Percentiles rank a stretch among this genome's conserved stretches.
Evolutionary conservation across 2,797 vertebrate genomes (phyloP).

Genomic region (Synaphobranchus kaupii): DNA sequence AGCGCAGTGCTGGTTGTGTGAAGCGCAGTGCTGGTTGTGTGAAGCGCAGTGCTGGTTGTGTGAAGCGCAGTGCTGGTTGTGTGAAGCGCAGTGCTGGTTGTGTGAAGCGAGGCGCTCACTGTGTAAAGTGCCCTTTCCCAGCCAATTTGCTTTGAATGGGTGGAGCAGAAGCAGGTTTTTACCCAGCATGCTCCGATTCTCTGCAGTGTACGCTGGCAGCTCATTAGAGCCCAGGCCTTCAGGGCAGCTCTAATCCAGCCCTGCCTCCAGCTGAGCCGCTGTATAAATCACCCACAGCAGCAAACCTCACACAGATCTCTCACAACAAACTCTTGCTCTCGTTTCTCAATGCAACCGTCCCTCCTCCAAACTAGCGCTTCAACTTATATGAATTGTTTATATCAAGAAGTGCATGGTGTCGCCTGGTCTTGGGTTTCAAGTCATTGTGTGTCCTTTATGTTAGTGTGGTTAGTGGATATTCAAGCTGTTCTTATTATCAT

Average conservation of each 20-base stretch:
- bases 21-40: no score
- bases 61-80: no score
- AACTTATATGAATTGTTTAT: neutral
- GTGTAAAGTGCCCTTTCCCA: neutral
- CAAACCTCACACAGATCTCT: neutral
- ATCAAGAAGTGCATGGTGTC: neutral
- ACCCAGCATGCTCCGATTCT: neutral
- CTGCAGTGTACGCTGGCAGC: constrained; percentile 63
- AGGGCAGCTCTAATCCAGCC: constrained; percentile 66
- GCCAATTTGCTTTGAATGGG: neutral
- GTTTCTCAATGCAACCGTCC: neutral
- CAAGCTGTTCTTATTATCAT: neutral
- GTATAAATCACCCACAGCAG: constrained; percentile 14
- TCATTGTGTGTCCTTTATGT: neutral
- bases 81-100: no score
- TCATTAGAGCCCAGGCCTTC: constrained; percentile 66
- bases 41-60: no score
- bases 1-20: no score
- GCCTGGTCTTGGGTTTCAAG: neutral
- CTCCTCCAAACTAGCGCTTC: neutral
- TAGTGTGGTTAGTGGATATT: neutral
- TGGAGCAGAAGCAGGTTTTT: neutral
- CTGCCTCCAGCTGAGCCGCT: constrained; percentile 34
- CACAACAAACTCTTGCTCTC: neutral
- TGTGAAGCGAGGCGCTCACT: neutral